phyloP scores from a whole-genome alignment of 2,113 vertebrate genomes.

The Andinoacara biseriatus region DNA sequence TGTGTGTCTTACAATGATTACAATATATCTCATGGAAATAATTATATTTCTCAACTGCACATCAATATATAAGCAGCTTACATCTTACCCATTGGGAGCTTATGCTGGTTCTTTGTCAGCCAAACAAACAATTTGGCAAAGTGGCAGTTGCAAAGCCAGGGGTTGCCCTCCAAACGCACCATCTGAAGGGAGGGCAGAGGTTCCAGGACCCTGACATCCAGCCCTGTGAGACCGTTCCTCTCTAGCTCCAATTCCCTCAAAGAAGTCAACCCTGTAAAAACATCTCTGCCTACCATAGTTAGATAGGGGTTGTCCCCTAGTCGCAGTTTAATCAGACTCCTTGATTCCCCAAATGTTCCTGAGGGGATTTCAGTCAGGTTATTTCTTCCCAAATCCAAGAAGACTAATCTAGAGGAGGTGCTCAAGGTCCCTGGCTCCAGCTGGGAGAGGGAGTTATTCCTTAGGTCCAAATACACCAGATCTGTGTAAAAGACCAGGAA shows the following conservation, averaged over 20 bases:
- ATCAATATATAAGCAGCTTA: conserved; percentile 22
- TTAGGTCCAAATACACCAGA: conserved; percentile 91
- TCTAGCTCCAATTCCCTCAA: conserved; percentile 91
- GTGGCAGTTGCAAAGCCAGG: conserved; percentile 92
- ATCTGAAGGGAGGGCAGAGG: conserved; percentile 85
- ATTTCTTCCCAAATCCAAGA: conserved; percentile 91
- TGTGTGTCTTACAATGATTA: not conserved
- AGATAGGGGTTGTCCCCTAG: conserved; percentile 89
- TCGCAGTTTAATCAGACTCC: conserved; percentile 88
- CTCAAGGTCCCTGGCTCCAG: conserved; percentile 89
- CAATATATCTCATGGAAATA: not conserved
- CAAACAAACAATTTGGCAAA: conserved; percentile 81
- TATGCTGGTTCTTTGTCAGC: conserved; percentile 61
- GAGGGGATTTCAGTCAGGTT: conserved; percentile 88
- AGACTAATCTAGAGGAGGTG: conserved; percentile 88
- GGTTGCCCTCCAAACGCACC: conserved; percentile 91
- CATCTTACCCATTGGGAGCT: conserved; percentile 90
- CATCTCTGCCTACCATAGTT: conserved; percentile 83
- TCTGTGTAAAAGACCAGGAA: conserved; percentile 93
- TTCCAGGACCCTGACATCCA: conserved; percentile 83
- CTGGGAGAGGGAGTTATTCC: conserved; percentile 88
- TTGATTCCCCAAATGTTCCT: conserved; percentile 86
- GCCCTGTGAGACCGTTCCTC: conserved; percentile 84
- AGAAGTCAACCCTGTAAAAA: conserved; percentile 87
- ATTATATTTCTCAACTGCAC: not conserved